Percentiles rank a stretch among this genome's conserved stretches.
Evolutionary conservation across 2,888 invertebrate genomes (phyloP).

Genomic region (Vesta saturnalis): DNA sequence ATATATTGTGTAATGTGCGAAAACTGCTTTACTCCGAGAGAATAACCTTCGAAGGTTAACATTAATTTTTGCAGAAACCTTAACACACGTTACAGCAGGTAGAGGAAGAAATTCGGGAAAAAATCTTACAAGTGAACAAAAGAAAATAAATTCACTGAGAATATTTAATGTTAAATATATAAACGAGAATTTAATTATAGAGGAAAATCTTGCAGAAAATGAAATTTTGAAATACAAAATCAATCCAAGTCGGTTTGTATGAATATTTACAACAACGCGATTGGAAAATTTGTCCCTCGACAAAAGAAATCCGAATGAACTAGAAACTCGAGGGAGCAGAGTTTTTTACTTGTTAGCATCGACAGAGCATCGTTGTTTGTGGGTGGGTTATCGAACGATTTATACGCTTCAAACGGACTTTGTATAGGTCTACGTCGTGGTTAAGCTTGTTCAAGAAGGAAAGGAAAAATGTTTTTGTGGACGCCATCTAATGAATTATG

Average conservation of each 20-base stretch:
- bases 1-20: conserved; percentile 41
- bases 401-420: conserved; percentile 50
- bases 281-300: conserved; percentile 48
- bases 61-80: conserved; percentile 29
- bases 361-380: conserved; percentile 51
- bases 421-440: conserved; percentile 34
- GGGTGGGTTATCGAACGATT: conserved; percentile 53
- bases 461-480: conserved; percentile 35
- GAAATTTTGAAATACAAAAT: conserved; percentile 26
- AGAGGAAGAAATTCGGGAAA: conserved; percentile 24
- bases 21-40: conserved; percentile 33
- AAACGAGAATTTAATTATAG: conserved; percentile 20
- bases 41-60: conserved; percentile 32
- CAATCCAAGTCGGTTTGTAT: conserved; percentile 30
- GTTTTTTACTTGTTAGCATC: conserved; percentile 52
- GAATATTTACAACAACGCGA: conserved; percentile 34
- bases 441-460: conserved; percentile 35
- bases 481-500: conserved; percentile 32
- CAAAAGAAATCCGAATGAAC: conserved; percentile 46
- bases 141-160: conserved; percentile 4
- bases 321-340: conserved; percentile 46
- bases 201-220: conserved; percentile 18
- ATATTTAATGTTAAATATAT: not conserved
- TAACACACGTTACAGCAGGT: not conserved
- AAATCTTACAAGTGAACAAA: conserved; percentile 19